Evolutionary conservation across 2,888 invertebrate species (phyloP), one percentile per base, ranked within the genome.

Genomic region (Drosophila niveifrons): DNA sequence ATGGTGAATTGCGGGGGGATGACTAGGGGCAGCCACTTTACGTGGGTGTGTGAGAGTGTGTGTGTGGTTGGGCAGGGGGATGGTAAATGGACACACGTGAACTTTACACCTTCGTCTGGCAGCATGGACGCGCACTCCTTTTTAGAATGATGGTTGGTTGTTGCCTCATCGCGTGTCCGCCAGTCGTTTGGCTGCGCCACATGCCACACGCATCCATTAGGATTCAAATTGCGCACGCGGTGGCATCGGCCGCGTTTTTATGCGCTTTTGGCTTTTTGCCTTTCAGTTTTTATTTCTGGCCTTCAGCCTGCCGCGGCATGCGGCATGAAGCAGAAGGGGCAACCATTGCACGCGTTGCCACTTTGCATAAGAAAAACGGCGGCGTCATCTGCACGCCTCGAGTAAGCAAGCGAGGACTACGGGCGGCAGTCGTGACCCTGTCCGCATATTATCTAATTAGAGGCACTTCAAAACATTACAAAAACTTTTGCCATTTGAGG

Each of bases 41-140:
- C 1, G 15, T 53, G 61, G 47, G 43, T 23, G 18, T 29, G 29
- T 17, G 13, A 2, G n/a, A 17, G 36, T 1, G 47, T 18, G 15
- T 47, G 48, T 44, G 36, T 44, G 23, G 23, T 48, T 31, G 28
- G 8, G 39, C 36, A 28, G 43, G 53, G 72, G 79, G 58, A 62
- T 71, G 84, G 88, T 88, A 88, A 86, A 80, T 88, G 88, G 83
- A 79, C 86, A 83, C 81, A 89, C 90, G 90, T 91, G 90, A 91
- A 91, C 90, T 81, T 91, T 91, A 90, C 91, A 91, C 91, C 91
- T 90, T 80, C 50, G 77, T 82, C 90, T 4, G 36, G 36, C 36
- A 86, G 85, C 85, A 89, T 82, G 82, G 63, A 55, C 53, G 29
- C 18, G 43, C 58, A 46, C 53, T 57, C 39, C 52, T 50, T 59